A percentile compares a stretch with the other conserved stretches of the same genome.
Conservation (phyloP, 2,888 invertebrate genomes). For the Drosophila subsilvestris region DNA sequence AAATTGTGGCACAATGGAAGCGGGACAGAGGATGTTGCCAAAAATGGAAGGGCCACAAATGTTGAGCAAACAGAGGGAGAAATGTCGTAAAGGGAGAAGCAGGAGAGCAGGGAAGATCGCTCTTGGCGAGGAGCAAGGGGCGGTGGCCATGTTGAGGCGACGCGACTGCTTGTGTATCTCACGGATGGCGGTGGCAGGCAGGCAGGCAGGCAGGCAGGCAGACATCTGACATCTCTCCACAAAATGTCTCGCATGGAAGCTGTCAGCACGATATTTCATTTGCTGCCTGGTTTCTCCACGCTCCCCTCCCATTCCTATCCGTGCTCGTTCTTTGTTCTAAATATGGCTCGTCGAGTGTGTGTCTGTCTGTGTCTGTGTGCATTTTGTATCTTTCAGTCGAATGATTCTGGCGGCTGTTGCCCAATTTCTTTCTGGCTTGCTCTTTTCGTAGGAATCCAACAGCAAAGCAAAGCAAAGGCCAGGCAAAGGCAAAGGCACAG, state of each 20-base stretch:
- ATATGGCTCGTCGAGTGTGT: constrained; percentile 50
- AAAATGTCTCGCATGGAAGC: constrained; percentile 67
- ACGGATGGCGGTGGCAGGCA: constrained; percentile 22
- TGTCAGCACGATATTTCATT: constrained; percentile 54
- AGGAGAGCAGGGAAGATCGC: constrained; percentile 5
- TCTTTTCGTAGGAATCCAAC: constrained; percentile 50
- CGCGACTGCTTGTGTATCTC: constrained; percentile 22
- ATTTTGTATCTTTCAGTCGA: constrained; percentile 35
- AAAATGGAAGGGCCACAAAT: constrained; percentile 25
- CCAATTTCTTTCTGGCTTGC: constrained; percentile 19
- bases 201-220: constrained; percentile 22
- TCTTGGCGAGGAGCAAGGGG: constrained; percentile 20
- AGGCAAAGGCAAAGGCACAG: too few relatives aligned
- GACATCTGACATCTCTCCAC: constrained; percentile 50
- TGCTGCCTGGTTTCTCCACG: constrained; percentile 7
- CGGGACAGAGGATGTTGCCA: constrained; percentile 26
- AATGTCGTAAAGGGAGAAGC: neutral
- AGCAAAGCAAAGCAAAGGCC: constrained; percentile 3
- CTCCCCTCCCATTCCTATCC: neutral
- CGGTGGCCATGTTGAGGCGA: constrained; percentile 53
- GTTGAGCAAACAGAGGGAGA: constrained; percentile 23
- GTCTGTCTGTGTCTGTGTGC: constrained; percentile 25
- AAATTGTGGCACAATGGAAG: constrained; percentile 46
- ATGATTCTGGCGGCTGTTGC: constrained; percentile 35
- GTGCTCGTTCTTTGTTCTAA: constrained; percentile 58